Evolutionary conservation across 2,888 invertebrate genomes (phyloP), one percentile per base, ranked within the genome.

Genomic region (Stomorhina lunata): DNA sequence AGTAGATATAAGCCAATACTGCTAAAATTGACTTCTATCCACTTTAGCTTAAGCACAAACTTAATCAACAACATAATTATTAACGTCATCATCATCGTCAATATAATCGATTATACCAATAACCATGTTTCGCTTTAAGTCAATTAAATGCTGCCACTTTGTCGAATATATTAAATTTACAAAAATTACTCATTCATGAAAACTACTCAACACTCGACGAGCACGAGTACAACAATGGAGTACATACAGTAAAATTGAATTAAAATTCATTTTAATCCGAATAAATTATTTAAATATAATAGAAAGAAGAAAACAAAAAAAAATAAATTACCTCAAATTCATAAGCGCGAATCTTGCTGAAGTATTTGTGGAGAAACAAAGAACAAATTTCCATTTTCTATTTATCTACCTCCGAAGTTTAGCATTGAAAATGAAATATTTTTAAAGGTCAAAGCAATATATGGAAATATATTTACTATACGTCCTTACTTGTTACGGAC

Each of bases 371-470:
- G 3, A 4, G 17, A 12, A 7, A 40, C 37, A 34, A 6, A 4
- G 29, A 27, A 29, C 22, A 2, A 5, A 5, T 22, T 5, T 4
- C 10, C 29, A 37, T 66, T 43, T 34, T 1, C 45, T 10, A 17
- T 22, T 9, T 53, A 55, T 65, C 32, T 43, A 15, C 32, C n/a
- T n/a, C n/a, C n/a, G n/a, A 6, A 40, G 6, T 29, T 71, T 77
- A 76, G 17, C 76, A 81, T 77, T 81, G 66, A 81, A 50, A 72
- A 25, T 27, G 40, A 37, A 76, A 75, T 68, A 63, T 53, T 53
- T 53, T 25, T 17, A 55, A 76, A 72, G 76, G 81, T 77, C 81
- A 81, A 27, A 15, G 45, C 53, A 6, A 9, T 43, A 27, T n/a
- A 32, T 32, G 15, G 20, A 63, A 4, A 29, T 9, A 1, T 9